A percentile compares a stretch with the other conserved stretches of the same genome.
These are phyloP conservation scores for Pandemis heparana DNA, from an alignment of 2,888 invertebrate species.

Conservation along the genomic window DNA sequence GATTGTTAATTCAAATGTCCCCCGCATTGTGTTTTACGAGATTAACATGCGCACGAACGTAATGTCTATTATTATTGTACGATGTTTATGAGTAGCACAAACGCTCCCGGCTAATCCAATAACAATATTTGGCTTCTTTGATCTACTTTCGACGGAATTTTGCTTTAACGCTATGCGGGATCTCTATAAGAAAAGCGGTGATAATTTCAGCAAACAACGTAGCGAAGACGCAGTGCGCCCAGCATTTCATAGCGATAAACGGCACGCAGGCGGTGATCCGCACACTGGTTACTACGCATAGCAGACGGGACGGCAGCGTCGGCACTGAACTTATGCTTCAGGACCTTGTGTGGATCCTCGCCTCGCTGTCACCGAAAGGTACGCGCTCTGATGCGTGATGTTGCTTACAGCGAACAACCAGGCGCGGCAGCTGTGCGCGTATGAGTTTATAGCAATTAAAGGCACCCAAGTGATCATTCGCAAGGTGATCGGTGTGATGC, in stretches of 20 bases:
- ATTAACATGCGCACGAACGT: conserved; percentile 55
- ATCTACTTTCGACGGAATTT: conserved; percentile 45
- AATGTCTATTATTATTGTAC: conserved; percentile 43
- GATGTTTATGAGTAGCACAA: conserved; percentile 46
- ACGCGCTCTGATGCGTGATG: conserved; percentile 51
- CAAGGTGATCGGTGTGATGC: conserved; percentile 74
- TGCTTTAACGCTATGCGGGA: background rate
- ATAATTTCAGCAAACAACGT: conserved; percentile 82
- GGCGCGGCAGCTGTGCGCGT: conserved; percentile 75
- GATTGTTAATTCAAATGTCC: conserved; percentile 63
- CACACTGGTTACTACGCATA: conserved; percentile 80
- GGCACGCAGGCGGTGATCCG: conserved; percentile 86
- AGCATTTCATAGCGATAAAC: conserved; percentile 82
- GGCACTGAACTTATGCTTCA: conserved; percentile 83
- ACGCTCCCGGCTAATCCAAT: conserved; percentile 44
- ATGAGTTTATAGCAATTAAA: conserved; percentile 78
- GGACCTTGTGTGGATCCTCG: conserved; percentile 87
- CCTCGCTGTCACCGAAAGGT: conserved; percentile 86
- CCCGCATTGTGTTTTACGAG: conserved; percentile 56
- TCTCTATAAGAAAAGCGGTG: conserved; percentile 43
- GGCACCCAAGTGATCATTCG: conserved; percentile 83
- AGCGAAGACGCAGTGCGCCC: conserved; percentile 80
- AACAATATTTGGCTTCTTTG: conserved; percentile 47
- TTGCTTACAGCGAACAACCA: conserved; percentile 79
- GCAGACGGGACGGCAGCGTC: conserved; percentile 81